These are phyloP conservation scores for Cuniculus paca DNA, from an alignment of 2,797 vertebrate species.

Conservation along the genomic window DNA sequence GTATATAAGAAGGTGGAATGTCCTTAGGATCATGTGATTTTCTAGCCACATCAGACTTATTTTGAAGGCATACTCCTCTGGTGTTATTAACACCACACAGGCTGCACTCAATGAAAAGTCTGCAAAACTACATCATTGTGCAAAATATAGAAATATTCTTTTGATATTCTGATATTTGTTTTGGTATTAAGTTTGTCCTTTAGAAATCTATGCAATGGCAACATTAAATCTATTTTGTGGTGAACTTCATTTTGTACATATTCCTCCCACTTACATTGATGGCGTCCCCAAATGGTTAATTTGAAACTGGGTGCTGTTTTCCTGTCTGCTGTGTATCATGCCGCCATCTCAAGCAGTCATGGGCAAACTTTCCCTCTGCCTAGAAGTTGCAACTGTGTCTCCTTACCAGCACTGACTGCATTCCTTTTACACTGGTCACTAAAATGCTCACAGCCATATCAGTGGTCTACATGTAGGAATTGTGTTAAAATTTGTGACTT, in stretches of 20 bases:
- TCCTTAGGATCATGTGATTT: not conserved
- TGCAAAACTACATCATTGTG: not conserved
- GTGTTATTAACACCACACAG: not conserved
- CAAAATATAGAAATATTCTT: not conserved
- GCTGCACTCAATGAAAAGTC: not conserved
- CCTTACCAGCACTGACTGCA: not conserved
- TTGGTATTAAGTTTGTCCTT: not conserved
- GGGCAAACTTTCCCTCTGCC: not conserved
- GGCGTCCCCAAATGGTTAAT: not conserved
- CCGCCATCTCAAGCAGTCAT: not conserved
- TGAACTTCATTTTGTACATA: not conserved
- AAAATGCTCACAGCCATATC: not conserved
- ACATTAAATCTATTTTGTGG: not conserved
- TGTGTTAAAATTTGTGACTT: not conserved
- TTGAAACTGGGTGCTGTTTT: not conserved
- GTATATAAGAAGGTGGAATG: not conserved
- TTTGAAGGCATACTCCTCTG: not conserved
- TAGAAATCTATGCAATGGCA: not conserved
- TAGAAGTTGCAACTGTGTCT: not conserved
- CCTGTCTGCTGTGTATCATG: not conserved
- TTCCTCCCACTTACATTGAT: conserved; percentile 8
- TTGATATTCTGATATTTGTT: conserved; percentile 14
- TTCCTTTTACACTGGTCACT: not conserved
- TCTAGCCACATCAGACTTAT: not conserved
- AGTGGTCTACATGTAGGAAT: not conserved